Evolutionary conservation across 2,888 invertebrate species (phyloP).

Genomic region (Machimus rusticus): DNA sequence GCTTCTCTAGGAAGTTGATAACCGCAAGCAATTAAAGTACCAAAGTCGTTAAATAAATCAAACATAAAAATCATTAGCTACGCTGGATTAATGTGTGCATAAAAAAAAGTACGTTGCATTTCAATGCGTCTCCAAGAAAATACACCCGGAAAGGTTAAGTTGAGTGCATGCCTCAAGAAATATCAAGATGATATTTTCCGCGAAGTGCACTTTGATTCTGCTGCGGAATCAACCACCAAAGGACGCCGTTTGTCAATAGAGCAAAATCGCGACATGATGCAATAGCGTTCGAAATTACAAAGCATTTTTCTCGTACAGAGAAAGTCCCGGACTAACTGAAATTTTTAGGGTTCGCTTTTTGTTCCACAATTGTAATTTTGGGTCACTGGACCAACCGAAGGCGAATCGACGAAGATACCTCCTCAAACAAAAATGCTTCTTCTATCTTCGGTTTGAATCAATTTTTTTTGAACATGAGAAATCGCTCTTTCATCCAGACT

Average conservation of each 20-base stretch:
- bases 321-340: not conserved
- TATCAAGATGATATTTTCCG: not conserved
- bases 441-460: not conserved
- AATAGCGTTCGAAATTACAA: not conserved
- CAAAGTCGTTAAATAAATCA: not conserved
- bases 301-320: not conserved
- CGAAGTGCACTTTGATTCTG: not conserved
- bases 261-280: slow-evolving; percentile 5
- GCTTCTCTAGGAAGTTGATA: not conserved
- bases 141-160: not conserved
- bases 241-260: not conserved
- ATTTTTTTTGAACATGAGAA: not conserved
- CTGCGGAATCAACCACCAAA: not conserved
- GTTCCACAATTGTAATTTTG: not conserved
- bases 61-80: not conserved
- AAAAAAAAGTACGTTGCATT: not conserved
- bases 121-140: not conserved
- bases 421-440: not conserved
- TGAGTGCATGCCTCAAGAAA: not conserved
- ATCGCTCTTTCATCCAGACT: not conserved
- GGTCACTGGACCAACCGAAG: slow-evolving; percentile 22
- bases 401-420: not conserved
- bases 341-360: not conserved
- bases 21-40: not conserved
- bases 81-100: not conserved